phyloP scores from a whole-genome alignment of 1,140 invertebrate genomes.

The Drosophila lacertosa region DNA sequence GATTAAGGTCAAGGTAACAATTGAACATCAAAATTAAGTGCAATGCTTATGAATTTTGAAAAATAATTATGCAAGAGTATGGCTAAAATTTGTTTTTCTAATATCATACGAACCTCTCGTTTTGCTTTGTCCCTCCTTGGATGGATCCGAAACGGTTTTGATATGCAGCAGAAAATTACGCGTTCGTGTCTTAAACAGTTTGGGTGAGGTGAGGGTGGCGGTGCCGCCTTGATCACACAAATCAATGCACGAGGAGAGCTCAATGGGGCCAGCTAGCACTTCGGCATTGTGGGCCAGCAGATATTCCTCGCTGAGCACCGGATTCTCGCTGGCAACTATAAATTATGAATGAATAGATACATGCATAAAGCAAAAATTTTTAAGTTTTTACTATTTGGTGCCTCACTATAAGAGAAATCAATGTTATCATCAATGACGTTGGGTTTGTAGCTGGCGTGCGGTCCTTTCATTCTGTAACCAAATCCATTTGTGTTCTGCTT shows the following conservation, averaged over 20 bases:
- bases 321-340: slow-evolving; percentile 87
- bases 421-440: slow-evolving; percentile 86
- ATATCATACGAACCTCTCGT: slow-evolving; percentile 84
- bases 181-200: slow-evolving; percentile 91
- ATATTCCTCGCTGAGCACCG: slow-evolving; percentile 91
- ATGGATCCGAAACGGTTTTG: slow-evolving; percentile 90
- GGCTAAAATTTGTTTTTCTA: neutral
- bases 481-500: slow-evolving; percentile 92
- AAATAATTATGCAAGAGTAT: slow-evolving; percentile 1
- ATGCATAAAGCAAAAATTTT: neutral
- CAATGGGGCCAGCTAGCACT: slow-evolving; percentile 94
- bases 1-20: too few species aligned
- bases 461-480: slow-evolving; percentile 85
- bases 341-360: slow-evolving; percentile 2
- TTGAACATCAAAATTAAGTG: neutral
- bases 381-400: neutral
- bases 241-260: slow-evolving; percentile 92
- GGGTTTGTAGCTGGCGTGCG: slow-evolving; percentile 69
- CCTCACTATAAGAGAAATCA: slow-evolving; percentile 85
- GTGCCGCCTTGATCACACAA: slow-evolving; percentile 92
- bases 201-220: slow-evolving; percentile 93
- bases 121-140: slow-evolving; percentile 86
- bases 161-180: slow-evolving; percentile 93
- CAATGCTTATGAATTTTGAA: neutral
- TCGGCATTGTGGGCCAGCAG: slow-evolving; percentile 94